Percentiles rank a stretch among this genome's conserved stretches.
phyloP scores from a whole-genome alignment of 2,888 invertebrate genomes.

The Macrophya annulata region DNA sequence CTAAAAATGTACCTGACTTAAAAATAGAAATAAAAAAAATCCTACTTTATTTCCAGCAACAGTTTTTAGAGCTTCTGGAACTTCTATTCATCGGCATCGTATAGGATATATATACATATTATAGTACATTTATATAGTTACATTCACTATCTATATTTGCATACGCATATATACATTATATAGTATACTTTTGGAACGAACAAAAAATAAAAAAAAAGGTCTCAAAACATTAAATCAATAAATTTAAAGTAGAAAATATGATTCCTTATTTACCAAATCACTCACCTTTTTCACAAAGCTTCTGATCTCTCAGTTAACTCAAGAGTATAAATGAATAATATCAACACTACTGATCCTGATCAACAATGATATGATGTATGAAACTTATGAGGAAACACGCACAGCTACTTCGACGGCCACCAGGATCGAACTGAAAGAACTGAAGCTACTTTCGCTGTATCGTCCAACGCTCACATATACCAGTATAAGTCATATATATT shows the following conservation, averaged over 20 bases:
- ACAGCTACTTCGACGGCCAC: constrained; percentile 33
- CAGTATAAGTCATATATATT: neutral
- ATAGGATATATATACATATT: neutral
- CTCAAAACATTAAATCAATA: neutral
- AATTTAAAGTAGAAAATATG: neutral
- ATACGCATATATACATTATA: neutral
- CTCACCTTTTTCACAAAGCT: constrained; percentile 17
- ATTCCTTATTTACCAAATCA: too few relatives aligned
- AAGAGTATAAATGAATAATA: neutral
- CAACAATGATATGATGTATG: neutral
- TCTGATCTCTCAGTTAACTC: neutral
- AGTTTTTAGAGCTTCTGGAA: neutral
- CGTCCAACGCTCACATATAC: constrained; percentile 21
- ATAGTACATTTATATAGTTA: neutral
- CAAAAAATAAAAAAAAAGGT: neutral
- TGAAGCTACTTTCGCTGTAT: constrained; percentile 53
- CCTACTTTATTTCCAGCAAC: neutral
- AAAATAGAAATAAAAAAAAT: neutral
- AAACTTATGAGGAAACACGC: neutral
- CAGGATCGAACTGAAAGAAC: constrained; percentile 41
- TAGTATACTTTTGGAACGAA: neutral
- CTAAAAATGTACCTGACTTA: constrained; percentile 13
- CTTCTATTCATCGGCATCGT: neutral
- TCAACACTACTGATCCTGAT: neutral
- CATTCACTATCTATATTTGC: neutral